Base-by-base conservation (phyloP, 2,888 invertebrate genomes). In the Cistogaster globosa region DNA sequence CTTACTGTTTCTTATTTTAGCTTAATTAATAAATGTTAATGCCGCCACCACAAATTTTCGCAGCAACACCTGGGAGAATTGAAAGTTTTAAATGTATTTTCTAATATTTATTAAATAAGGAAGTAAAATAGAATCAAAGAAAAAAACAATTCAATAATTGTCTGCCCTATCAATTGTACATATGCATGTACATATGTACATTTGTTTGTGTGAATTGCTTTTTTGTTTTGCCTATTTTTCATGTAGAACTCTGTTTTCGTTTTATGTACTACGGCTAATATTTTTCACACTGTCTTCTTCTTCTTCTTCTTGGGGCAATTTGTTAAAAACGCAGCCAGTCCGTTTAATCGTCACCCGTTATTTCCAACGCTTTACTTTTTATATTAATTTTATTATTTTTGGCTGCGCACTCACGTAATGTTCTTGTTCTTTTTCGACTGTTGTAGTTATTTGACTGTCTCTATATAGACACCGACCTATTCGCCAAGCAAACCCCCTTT, bases 351-450 rank as follows among this genome's bases (percentile, higher is more conserved):
- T 65, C 71, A 51, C 55, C 53, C 51, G 32, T 53, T 71, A 20
- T 51, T 74, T 67, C 45, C 36, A 67, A 71, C 69, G 76, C 42
- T 26, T 20, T 45, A 45, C 16, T 42, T 55, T 65, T 45, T 58
- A 48, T 48, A 62, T 58, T 26, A 26, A 36, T 57, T 72, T 67
- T 74, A 6, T 38, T 58, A 69, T 71, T 82, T 77, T 77, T 81
- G 68, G 76, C 67, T 85, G 85, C 85, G 85, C 85, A 85, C 82
- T 82, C 85, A 85, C 85, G 78, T 82, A 85, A 85, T 85, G 58
- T 76, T 63, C 63, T 69, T 82, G 75, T 69, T 82, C 68, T 69
- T 79, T 63, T 80, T 51, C 36, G 36, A 26, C 55, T 53, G 32
- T 57, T 68, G 18, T 68, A 71, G 48, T 57, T 36, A 45, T 80